These are phyloP conservation scores for Baronia brevicornis DNA, from an alignment of 2,888 invertebrate genomes.

Conservation along the genomic window DNA sequence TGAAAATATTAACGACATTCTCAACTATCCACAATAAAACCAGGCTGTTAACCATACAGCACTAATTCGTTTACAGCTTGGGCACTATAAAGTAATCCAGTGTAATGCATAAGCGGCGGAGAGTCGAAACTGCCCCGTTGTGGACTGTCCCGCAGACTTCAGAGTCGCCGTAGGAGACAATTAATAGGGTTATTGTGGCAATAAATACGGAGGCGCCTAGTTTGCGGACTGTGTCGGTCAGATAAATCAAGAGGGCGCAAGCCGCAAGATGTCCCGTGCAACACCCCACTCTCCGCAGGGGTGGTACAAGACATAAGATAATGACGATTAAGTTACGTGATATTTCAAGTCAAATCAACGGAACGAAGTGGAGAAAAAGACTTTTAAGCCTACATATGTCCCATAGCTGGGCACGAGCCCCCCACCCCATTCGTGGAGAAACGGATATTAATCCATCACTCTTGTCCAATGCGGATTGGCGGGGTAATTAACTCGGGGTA, in stretches of 20 bases:
- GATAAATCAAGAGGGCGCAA: slow-evolving; percentile 62
- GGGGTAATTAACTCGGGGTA: no score
- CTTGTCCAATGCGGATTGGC: no score
- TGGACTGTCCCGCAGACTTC: slow-evolving; percentile 35
- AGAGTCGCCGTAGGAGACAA: slow-evolving; percentile 54
- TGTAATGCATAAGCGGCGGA: slow-evolving; percentile 20
- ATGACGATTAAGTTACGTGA: no score
- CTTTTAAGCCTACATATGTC: no score
- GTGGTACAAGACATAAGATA: slow-evolving; percentile 10
- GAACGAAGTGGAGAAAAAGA: no score
- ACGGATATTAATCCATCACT: no score
- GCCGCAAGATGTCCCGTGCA: slow-evolving; percentile 55
- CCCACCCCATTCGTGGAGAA: no score
- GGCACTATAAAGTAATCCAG: slow-evolving; percentile 22
- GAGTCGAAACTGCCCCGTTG: slow-evolving; percentile 20
- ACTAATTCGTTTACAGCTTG: slow-evolving; percentile 11
- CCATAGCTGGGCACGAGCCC: no score
- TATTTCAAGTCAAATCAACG: no score
- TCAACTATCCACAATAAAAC: slow-evolving; percentile 14
- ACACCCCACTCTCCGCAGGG: slow-evolving; percentile 15
- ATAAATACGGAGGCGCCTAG: slow-evolving; percentile 69
- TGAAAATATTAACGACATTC: slow-evolving; percentile 9
- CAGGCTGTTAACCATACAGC: slow-evolving; percentile 6
- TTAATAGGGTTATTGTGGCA: slow-evolving; percentile 73
- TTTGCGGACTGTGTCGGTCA: slow-evolving; percentile 60